These are phyloP conservation scores for Diploscapter pachys DNA, from an alignment of 1,140 invertebrate genomes.

Conservation along the genomic window DNA sequence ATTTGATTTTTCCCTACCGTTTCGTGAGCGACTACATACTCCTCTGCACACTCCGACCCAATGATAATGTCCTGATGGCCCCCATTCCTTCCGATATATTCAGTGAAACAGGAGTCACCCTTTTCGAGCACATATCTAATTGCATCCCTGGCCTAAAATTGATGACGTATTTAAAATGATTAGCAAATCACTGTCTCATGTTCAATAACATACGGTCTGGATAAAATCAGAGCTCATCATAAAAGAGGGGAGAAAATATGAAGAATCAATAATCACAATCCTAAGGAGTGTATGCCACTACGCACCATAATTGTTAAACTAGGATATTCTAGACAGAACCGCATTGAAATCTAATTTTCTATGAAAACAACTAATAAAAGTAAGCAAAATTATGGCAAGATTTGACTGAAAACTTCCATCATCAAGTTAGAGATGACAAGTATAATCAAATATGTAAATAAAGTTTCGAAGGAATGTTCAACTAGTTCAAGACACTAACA, in stretches of 20 bases:
- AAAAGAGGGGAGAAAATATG: background rate
- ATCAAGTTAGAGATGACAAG: no score
- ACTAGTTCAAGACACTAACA: no score
- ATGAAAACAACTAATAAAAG: no score
- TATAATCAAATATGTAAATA: no score
- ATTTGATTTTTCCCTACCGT: conserved; percentile 27
- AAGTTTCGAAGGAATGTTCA: no score
- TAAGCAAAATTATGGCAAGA: no score
- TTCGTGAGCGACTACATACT: conserved; percentile 59
- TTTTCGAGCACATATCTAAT: conserved; percentile 56
- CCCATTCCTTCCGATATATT: conserved; percentile 58
- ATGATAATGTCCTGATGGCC: conserved; percentile 59
- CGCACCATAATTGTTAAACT: background rate
- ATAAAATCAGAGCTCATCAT: background rate
- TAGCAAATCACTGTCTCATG: background rate
- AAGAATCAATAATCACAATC: background rate
- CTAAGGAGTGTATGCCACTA: background rate
- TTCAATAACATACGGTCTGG: background rate
- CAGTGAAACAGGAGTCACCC: conserved; percentile 58
- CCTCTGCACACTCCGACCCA: conserved; percentile 58
- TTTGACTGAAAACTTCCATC: no score
- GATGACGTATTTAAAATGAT: background rate
- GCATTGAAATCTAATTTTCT: no score
- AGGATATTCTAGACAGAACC: background rate
- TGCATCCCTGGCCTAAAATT: conserved; percentile 43